Percentiles rank a stretch among this genome's conserved stretches.
phyloP scores from a whole-genome alignment of 2,797 vertebrate species.

The Numenius phaeopus region DNA sequence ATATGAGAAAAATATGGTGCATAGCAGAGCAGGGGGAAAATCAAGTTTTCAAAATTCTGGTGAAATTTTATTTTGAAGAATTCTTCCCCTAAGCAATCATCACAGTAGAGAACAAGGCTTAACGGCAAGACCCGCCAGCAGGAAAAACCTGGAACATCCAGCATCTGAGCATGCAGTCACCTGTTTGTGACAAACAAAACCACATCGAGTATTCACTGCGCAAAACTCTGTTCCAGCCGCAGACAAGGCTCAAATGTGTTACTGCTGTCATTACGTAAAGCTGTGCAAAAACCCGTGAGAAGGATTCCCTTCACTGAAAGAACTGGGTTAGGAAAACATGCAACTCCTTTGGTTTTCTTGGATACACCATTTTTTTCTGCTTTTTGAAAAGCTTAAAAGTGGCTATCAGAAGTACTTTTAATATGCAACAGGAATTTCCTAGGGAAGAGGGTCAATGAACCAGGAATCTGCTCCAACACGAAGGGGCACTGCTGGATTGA shows the following conservation, averaged over 20 bases:
- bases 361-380: neutral
- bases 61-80: neutral
- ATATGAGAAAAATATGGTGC: neutral
- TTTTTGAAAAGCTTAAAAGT: neutral
- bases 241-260: neutral
- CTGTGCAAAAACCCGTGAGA: neutral
- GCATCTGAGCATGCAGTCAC: neutral
- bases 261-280: neutral
- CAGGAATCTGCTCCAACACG: neutral
- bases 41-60: neutral
- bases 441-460: neutral
- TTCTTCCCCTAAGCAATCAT: neutral
- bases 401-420: neutral
- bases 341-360: neutral
- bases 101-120: neutral
- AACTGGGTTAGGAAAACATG: neutral
- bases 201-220: accelerated
- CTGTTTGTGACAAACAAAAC: neutral
- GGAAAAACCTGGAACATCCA: neutral
- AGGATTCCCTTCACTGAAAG: neutral
- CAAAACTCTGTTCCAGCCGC: neutral
- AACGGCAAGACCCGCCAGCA: neutral
- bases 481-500: neutral
- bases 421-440: neutral
- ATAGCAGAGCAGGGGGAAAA: neutral